These are phyloP conservation scores for Todiramphus saurophagus DNA, from an alignment of 2,113 vertebrate species.

Conservation along the genomic window DNA sequence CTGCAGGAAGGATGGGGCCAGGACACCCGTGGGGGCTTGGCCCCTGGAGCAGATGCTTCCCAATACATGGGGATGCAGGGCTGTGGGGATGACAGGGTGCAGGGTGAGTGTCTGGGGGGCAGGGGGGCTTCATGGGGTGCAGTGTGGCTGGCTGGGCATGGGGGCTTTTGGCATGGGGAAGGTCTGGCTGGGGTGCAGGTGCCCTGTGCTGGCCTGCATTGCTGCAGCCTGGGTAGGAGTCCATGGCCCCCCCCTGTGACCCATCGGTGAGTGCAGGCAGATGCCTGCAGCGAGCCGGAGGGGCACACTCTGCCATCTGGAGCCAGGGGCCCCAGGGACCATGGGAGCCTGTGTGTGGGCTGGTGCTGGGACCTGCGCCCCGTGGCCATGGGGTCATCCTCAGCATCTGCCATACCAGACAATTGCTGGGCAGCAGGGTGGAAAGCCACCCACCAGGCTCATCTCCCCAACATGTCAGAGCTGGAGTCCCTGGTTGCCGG, in stretches of 20 bases:
- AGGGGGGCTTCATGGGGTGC: rapidly evolving
- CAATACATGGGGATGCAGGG: not conserved
- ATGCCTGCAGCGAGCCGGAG: not conserved
- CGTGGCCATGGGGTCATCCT: not conserved
- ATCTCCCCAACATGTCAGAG: not conserved
- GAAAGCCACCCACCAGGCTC: not conserved
- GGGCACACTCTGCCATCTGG: slow-evolving; percentile 23
- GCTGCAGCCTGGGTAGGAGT: not conserved
- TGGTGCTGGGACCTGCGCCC: not conserved
- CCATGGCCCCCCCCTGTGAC: rapidly evolving
- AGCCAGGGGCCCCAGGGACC: not conserved
- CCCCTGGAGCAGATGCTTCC: not conserved
- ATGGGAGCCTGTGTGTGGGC: rapidly evolving
- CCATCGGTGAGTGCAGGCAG: rapidly evolving
- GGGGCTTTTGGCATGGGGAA: not conserved
- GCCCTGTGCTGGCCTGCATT: not conserved
- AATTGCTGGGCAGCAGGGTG: rapidly evolving
- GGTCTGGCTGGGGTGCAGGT: not conserved
- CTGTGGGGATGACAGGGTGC: not conserved
- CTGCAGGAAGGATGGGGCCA: rapidly evolving
- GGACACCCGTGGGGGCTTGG: not conserved
- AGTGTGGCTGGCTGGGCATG: not conserved
- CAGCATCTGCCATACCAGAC: rapidly evolving
- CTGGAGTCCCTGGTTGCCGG: not conserved
- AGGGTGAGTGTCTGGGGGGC: not conserved